These are phyloP conservation scores for Dasypolia templi DNA, from an alignment of 2,888 invertebrate species.

Conservation along the genomic window DNA sequence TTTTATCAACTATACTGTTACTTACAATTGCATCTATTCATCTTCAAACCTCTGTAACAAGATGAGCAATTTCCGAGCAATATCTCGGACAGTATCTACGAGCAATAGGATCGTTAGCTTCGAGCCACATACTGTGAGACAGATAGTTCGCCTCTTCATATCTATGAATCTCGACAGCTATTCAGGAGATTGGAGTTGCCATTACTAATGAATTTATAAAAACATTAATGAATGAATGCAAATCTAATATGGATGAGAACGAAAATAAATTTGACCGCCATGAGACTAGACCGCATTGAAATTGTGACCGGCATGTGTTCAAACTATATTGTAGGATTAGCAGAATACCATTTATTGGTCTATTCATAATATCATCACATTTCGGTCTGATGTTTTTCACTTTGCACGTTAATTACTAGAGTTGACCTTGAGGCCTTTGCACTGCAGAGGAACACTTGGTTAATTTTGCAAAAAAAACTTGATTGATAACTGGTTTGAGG, in stretches of 20 bases:
- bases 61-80: constrained; percentile 18
- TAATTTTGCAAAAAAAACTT: constrained; percentile 21
- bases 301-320: not conserved
- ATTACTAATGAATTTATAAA: constrained; percentile 5
- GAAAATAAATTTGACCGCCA: not conserved
- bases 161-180: constrained; percentile 22
- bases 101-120: constrained; percentile 44
- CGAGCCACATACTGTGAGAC: constrained; percentile 57
- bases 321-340: not conserved
- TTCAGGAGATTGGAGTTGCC: not conserved
- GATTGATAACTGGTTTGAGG: not conserved
- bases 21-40: constrained; percentile 38
- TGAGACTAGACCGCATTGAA: not conserved
- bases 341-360: not conserved
- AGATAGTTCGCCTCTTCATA: constrained; percentile 29
- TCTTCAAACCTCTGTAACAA: constrained; percentile 36
- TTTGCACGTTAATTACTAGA: not conserved
- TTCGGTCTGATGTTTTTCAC: not conserved
- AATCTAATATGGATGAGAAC: not conserved
- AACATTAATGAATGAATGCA: too few species aligned
- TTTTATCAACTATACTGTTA: constrained; percentile 25
- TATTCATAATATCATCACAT: not conserved
- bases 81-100: constrained; percentile 18
- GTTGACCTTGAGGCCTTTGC: not conserved
- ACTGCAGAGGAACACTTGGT: not conserved